Evolutionary conservation across 2,888 invertebrate genomes (phyloP).

Genomic region (Pyrocoelia pectoralis): DNA sequence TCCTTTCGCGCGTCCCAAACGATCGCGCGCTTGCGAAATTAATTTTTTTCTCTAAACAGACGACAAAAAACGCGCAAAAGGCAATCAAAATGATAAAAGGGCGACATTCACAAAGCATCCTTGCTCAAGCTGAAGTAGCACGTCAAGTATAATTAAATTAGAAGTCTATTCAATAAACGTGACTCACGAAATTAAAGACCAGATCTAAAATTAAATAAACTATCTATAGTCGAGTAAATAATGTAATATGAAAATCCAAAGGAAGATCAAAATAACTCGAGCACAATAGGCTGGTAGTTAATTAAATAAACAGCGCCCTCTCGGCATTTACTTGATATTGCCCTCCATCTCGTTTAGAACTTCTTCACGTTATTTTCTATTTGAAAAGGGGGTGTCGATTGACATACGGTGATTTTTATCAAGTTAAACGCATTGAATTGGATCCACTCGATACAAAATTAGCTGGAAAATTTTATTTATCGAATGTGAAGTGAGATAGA

Average conservation of each 20-base stretch:
- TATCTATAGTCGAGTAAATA: conserved; percentile 37
- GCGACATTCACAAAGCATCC: conserved; percentile 31
- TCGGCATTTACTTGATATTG: conserved; percentile 34
- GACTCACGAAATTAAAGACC: conserved; percentile 38
- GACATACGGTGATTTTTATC: no score
- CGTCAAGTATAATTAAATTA: conserved; percentile 33
- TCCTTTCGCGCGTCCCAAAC: conserved; percentile 38
- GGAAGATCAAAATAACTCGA: conserved; percentile 37
- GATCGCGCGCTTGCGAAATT: conserved; percentile 30
- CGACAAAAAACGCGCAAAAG: conserved; percentile 10
- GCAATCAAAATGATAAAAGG: conserved; percentile 17
- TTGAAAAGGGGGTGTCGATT: neutral
- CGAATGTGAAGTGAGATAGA: no score
- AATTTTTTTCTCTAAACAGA: neutral
- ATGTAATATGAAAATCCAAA: conserved; percentile 37
- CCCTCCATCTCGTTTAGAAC: conserved; percentile 18
- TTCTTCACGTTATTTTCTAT: conserved; percentile 16
- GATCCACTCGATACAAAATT: no score
- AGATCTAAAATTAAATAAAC: conserved; percentile 37
- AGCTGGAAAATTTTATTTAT: no score
- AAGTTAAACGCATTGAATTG: no score
- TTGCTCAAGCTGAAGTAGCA: conserved; percentile 33
- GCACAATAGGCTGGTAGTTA: conserved; percentile 34
- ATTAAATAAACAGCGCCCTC: conserved; percentile 36
- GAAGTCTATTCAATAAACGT: conserved; percentile 33